These are phyloP conservation scores for Tetramorium parvispinum DNA, from an alignment of 1,140 invertebrate species.

Conservation along the genomic window DNA sequence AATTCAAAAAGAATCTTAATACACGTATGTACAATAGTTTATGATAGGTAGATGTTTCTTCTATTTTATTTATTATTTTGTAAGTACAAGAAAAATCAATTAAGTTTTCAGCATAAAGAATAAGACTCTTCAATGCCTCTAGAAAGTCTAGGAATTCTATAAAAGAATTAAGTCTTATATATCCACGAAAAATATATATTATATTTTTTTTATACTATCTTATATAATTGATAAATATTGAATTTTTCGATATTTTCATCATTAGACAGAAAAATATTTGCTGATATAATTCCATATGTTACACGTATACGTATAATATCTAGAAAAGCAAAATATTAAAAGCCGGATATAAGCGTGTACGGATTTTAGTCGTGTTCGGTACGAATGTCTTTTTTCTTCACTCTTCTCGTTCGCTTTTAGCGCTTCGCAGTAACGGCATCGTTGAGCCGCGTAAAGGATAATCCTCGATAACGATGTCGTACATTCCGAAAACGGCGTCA, in stretches of 20 bases:
- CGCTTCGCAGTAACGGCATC: slow-evolving; percentile 44
- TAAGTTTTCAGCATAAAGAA: background rate
- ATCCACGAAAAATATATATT: background rate
- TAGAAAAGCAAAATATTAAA: background rate
- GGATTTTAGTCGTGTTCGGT: background rate
- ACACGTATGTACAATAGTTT: background rate
- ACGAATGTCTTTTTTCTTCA: background rate
- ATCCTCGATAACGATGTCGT: slow-evolving; percentile 60
- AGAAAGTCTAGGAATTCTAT: background rate
- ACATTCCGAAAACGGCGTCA: slow-evolving; percentile 49
- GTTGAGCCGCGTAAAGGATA: slow-evolving; percentile 57
- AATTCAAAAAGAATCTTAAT: background rate
- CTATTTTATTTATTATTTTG: background rate
- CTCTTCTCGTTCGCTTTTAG: slow-evolving; percentile 47
- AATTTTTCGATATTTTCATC: background rate
- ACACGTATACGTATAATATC: background rate
- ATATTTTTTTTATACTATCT: background rate
- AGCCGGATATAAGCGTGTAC: background rate
- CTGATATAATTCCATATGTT: background rate
- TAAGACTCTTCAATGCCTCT: background rate
- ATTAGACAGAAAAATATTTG: background rate
- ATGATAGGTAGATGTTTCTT: background rate
- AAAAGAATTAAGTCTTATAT: background rate
- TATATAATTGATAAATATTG: background rate
- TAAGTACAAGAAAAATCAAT: background rate